A percentile compares a stretch with the other conserved stretches of the same genome.
Conservation (phyloP, 1,140 invertebrate species). For the Leptinotarsa defecta region DNA sequence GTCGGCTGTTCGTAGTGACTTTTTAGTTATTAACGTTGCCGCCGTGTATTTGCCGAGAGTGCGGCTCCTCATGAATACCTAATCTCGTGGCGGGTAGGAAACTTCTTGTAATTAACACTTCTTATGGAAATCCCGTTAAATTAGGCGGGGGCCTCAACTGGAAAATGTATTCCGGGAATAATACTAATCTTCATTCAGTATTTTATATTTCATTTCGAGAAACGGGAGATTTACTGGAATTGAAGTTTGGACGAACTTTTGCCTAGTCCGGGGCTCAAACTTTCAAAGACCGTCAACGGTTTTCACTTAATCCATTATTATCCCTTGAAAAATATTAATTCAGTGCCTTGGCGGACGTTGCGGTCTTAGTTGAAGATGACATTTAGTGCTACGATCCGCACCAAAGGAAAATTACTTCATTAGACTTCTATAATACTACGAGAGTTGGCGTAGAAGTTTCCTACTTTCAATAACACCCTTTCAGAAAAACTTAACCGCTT, state of each 20-base stretch:
- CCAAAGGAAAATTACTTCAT: no score
- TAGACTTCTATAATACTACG: no score
- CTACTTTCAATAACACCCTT: no score
- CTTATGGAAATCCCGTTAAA: constrained; percentile 51
- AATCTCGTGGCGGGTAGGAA: constrained; percentile 18
- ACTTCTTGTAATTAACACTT: constrained; percentile 47
- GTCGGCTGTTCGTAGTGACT: constrained; percentile 20
- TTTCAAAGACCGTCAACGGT: constrained; percentile 19
- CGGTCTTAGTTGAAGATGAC: no score
- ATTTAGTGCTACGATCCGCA: no score
- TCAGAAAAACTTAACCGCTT: no score
- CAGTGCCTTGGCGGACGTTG: no score
- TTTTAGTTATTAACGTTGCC: constrained; percentile 27
- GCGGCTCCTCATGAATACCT: constrained; percentile 27
- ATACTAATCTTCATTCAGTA: constrained; percentile 48
- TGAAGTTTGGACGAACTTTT: constrained; percentile 32
- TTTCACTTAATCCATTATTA: constrained; percentile 44
- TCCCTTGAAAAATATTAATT: constrained; percentile 35
- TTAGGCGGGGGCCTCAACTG: constrained; percentile 44
- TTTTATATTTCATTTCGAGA: constrained; percentile 44
- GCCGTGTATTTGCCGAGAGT: constrained; percentile 5
- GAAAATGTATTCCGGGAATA: constrained; percentile 46
- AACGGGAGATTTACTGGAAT: constrained; percentile 28
- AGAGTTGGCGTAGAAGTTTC: no score
- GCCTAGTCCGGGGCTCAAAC: constrained; percentile 34